phyloP scores from a whole-genome alignment of 2,888 invertebrate species.

The Sycophila texana region DNA sequence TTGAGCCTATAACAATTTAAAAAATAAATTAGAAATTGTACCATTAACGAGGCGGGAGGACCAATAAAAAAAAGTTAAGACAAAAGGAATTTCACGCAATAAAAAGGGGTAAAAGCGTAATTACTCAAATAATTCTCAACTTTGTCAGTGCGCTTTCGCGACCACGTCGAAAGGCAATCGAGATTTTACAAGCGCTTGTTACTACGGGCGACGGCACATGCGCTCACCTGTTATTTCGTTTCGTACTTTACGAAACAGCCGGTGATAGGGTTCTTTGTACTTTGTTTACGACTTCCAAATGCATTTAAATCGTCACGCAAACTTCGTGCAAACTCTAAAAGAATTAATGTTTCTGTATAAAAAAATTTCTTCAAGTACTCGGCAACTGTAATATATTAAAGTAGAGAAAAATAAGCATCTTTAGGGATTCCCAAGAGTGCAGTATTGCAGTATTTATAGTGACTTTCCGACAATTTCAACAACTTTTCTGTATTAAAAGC shows the following conservation, averaged over 20 bases:
- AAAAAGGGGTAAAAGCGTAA: not conserved
- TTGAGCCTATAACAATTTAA: no score
- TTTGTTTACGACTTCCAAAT: slow-evolving; percentile 8
- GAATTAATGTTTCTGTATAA: not conserved
- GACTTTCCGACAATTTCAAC: no score
- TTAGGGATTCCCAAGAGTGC: no score
- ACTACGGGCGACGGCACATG: slow-evolving; percentile 1
- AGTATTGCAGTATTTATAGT: no score
- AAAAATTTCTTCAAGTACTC: no score
- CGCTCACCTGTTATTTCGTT: not conserved
- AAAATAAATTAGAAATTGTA: no score
- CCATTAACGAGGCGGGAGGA: no score
- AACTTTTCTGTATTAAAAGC: no score
- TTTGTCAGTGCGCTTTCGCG: not conserved
- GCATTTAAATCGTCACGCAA: not conserved
- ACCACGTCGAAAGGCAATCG: not conserved
- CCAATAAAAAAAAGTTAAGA: no score
- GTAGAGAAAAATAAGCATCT: no score
- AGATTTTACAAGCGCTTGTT: not conserved
- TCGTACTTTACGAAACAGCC: not conserved
- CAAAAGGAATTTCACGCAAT: no score
- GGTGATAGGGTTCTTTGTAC: not conserved
- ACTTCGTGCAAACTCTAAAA: not conserved
- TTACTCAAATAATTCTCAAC: slow-evolving; percentile 11
- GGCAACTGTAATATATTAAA: no score